Conservation (phyloP, 1,140 invertebrate species). For the Drosophila repleta region DNA sequence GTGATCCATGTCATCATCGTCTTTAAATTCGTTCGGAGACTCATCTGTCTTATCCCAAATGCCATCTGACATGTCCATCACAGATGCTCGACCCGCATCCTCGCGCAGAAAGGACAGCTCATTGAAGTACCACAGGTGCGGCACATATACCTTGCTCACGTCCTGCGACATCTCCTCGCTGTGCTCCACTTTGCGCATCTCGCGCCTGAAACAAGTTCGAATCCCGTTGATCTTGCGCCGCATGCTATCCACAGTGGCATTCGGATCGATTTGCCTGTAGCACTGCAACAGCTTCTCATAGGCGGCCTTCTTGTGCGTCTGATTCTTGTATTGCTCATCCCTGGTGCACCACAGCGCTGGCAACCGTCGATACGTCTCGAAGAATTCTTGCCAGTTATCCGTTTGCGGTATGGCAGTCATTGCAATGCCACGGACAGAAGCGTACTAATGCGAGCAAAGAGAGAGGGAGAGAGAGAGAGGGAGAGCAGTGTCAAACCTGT, state of each 20-base stretch:
- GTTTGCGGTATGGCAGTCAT: slow-evolving; percentile 34
- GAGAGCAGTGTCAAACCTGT: slow-evolving; percentile 13
- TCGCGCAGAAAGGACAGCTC: slow-evolving; percentile 24
- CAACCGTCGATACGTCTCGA: slow-evolving; percentile 13
- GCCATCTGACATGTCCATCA: neutral
- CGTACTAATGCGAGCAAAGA: slow-evolving; percentile 10
- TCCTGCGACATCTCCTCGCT: neutral
- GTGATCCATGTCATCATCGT: neutral
- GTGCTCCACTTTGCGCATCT: slow-evolving; percentile 31
- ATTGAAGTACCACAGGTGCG: slow-evolving; percentile 41
- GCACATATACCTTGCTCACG: slow-evolving; percentile 22
- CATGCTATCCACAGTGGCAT: slow-evolving; percentile 32
- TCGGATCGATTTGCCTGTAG: slow-evolving; percentile 28
- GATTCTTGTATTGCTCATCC: slow-evolving; percentile 22
- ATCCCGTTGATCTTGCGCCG: slow-evolving; percentile 31
- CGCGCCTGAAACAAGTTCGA: slow-evolving; percentile 34
- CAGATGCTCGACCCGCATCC: too few relatives aligned
- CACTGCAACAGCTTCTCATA: slow-evolving; percentile 1
- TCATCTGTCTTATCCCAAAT: neutral
- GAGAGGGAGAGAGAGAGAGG: neutral
- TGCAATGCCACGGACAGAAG: slow-evolving; percentile 11
- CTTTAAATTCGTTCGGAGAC: neutral
- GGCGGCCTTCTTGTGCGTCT: neutral
- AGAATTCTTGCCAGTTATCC: slow-evolving; percentile 31
- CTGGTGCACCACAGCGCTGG: slow-evolving; percentile 27